Conservation (phyloP, 2,113 vertebrate genomes). For the Misgurnus mizolepis region DNA sequence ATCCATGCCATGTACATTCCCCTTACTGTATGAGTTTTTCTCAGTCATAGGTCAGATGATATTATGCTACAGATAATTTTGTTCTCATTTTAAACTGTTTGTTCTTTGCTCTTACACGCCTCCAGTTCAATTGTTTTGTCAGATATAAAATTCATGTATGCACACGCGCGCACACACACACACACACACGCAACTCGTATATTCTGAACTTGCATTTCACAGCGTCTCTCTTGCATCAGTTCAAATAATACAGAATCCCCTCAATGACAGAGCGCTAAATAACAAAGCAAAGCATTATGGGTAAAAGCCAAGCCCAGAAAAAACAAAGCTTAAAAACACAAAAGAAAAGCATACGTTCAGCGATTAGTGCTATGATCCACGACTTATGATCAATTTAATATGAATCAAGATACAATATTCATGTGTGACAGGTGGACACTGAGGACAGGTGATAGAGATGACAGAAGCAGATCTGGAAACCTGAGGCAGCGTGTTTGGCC, state of each 20-base stretch:
- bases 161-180: too few relatives aligned
- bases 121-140: not conserved
- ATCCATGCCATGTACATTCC: not conserved
- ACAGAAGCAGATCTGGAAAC: slow-evolving; percentile 55
- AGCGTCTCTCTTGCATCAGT: slow-evolving; percentile 9
- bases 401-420: not conserved
- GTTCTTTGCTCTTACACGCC: slow-evolving; percentile 19
- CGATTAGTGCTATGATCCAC: slow-evolving; percentile 39
- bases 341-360: slow-evolving; percentile 43
- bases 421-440: not conserved
- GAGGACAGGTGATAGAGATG: not conserved
- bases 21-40: not conserved
- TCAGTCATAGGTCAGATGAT: slow-evolving; percentile 22
- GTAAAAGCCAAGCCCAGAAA: slow-evolving; percentile 3
- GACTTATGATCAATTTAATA: slow-evolving; percentile 31
- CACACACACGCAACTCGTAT: not conserved
- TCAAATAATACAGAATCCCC: slow-evolving; percentile 3
- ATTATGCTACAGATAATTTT: slow-evolving; percentile 22
- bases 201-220: not conserved
- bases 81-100: slow-evolving; percentile 25
- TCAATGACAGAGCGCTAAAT: not conserved
- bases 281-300: slow-evolving; percentile 19
- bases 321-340: slow-evolving; percentile 26
- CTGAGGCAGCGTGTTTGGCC: slow-evolving; percentile 58
- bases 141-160: not conserved